A percentile compares a stretch with the other conserved stretches of the same genome.
These are phyloP conservation scores for Brienomyrus brachyistius DNA, from an alignment of 2,113 vertebrate species.

Conservation along the genomic window DNA sequence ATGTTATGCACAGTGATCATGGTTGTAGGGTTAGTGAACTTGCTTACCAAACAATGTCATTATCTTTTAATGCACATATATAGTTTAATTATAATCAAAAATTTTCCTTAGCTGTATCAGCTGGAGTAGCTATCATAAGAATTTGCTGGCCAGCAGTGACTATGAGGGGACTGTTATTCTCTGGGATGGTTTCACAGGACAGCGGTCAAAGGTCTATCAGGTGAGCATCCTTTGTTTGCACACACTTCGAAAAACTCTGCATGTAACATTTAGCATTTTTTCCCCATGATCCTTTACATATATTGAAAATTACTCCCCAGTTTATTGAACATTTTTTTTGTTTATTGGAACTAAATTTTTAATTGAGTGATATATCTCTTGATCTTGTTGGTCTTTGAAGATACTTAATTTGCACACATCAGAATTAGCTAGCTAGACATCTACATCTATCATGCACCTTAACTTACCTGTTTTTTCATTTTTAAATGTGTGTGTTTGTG, in stretches of 20 bases:
- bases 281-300: neutral
- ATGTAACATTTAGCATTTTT: neutral
- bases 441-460: neutral
- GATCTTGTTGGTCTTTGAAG: neutral
- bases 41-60: neutral
- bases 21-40: neutral
- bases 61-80: neutral
- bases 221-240: constrained; percentile 44
- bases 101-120: constrained; percentile 86
- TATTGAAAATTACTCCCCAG: neutral
- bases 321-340: neutral
- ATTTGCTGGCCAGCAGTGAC: constrained; percentile 95
- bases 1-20: neutral
- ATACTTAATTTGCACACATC: neutral
- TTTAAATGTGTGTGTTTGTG: neutral
- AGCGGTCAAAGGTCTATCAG: constrained; percentile 97
- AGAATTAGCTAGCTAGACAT: neutral
- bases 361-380: neutral
- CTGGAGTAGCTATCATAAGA: constrained; percentile 99
- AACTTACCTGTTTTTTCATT: neutral
- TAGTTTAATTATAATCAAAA: neutral
- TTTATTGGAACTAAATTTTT: neutral
- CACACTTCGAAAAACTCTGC: neutral
- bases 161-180: constrained; percentile 98
- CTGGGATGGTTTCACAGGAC: constrained; percentile 97